Base-by-base conservation (phyloP, 2,113 vertebrate species). In the Sturnus vulgaris region DNA sequence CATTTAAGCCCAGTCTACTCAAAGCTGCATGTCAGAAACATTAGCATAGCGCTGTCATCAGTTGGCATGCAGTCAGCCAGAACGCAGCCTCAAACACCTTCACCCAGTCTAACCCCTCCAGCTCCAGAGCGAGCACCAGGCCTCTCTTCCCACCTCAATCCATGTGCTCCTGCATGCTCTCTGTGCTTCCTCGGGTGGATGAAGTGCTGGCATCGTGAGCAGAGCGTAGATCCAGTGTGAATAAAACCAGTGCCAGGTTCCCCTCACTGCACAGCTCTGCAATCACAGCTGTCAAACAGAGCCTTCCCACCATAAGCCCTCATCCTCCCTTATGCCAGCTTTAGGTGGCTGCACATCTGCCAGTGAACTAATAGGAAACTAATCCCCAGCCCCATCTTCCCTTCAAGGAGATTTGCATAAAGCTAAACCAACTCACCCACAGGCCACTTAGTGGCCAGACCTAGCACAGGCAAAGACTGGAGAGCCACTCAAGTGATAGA, bases 201-300 rank as follows among this genome's bases (percentile, higher is more conserved):
- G 4, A 66, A 88, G 33, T 1, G 1, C 18, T 25, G 27, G 21
- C 16, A 15, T 1, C 0, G 22, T 2, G 0, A 72, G 31, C 8
- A 8, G 5, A 91, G 13, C 0, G 1, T 4, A 13, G n/a, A 64
- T 20, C n/a, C 50, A 56, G 3, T 9, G 0, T 4, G 21, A 82
- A n/a, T 30, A 46, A 53, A 37, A 61, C 10, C 12, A 72, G 24
- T 7, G 2, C 39, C 57, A 65, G 27, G 33, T 47, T 88, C 60
- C 39, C 30, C 60, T 86, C 25, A 37, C 3, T 0, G 15, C 93
- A 65, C 35, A 47, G 33, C 21, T 12, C 70, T 42, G 49, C 0
- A 0, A 50, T 21, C 4, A 25, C 47, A 68, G 53, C 44, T 55
- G 23, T 19, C 53, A 86, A 85, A 80, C 22, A 0, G 0, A 71